phyloP scores from a whole-genome alignment of 2,888 invertebrate genomes.

The Drosophila atripex region DNA sequence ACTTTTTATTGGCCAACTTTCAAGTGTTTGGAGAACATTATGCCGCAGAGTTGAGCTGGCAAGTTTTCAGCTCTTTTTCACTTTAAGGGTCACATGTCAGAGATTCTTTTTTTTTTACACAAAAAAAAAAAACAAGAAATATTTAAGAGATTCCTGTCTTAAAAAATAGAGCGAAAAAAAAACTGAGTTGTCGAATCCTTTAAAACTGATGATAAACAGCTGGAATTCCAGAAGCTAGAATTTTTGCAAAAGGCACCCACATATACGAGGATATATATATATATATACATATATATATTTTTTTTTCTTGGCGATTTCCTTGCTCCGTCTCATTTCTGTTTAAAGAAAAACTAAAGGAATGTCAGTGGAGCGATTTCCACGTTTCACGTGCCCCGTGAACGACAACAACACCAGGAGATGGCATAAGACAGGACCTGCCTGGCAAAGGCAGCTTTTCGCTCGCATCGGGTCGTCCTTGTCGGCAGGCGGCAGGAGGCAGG shows the following conservation, averaged over 20 bases:
- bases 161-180: not conserved
- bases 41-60: not conserved
- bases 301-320: constrained; percentile 13
- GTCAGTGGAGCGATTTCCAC: constrained; percentile 8
- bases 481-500: not conserved
- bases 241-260: constrained; percentile 7
- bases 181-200: constrained; percentile 7
- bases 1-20: not conserved
- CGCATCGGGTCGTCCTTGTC: constrained; percentile 7
- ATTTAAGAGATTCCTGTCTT: constrained; percentile 3
- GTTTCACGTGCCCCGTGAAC: constrained; percentile 26
- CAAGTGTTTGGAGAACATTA: not conserved
- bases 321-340: constrained; percentile 12
- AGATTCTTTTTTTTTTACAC: not conserved
- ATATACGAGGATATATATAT: not conserved
- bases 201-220: constrained; percentile 6
- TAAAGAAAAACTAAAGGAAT: constrained; percentile 26
- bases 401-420: not conserved
- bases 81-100: not conserved
- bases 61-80: not conserved
- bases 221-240: constrained; percentile 10
- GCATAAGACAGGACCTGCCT: not conserved
- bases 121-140: not conserved
- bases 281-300: not conserved
- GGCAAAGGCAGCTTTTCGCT: constrained; percentile 17